Evolutionary conservation across 2,888 invertebrate species (phyloP), one percentile per base, ranked within the genome.

Genomic region (Eristalinus sepulchralis): DNA sequence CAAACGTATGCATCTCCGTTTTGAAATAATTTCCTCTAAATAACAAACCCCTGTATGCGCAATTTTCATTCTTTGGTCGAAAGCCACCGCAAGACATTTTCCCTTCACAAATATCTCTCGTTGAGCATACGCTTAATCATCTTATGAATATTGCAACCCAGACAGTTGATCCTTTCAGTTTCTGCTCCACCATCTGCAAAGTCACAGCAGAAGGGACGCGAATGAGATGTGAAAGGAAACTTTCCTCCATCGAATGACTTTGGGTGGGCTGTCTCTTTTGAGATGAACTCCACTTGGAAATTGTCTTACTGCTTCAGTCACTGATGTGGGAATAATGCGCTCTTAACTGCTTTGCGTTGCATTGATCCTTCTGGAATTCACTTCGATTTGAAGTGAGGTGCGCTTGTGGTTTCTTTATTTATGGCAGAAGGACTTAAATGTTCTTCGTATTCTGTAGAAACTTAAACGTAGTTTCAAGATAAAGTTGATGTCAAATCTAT

Each of bases 361-460:
- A 64, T 64, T 70, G 78, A 71, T 78, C 70, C 70, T 55, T 64
- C 55, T 64, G 78, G 70, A 71, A 71, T 47, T 59, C 53, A 39
- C 39, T 71, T 59, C 57, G 8, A 17, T 17, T 47, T 47, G 47
- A 17, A 47, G 2, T 17, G 47, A 47, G 4, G n/a, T 6, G 47
- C 1, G 47, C n/a, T 47, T 47, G 47, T 47, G 4, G n/a, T 17
- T 6, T 39, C 47, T 17, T 47, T 17, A 4, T 6, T 47, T 6
- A 8, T 1, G n/a, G 47, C 47, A 13, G 22, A n/a, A 13, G 13
- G 24, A 59, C 6, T 27, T 3, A 27, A 27, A 27, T 27, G 27
- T 27, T 27, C 5, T 27, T 27, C 5, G 27, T 27, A 27, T 27
- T 27, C 27, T 5, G 27, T 5, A 27, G 27, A 27, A 27, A 27